Base-by-base conservation (phyloP, 2,888 invertebrate genomes). In the Pristionchus mayeri region DNA sequence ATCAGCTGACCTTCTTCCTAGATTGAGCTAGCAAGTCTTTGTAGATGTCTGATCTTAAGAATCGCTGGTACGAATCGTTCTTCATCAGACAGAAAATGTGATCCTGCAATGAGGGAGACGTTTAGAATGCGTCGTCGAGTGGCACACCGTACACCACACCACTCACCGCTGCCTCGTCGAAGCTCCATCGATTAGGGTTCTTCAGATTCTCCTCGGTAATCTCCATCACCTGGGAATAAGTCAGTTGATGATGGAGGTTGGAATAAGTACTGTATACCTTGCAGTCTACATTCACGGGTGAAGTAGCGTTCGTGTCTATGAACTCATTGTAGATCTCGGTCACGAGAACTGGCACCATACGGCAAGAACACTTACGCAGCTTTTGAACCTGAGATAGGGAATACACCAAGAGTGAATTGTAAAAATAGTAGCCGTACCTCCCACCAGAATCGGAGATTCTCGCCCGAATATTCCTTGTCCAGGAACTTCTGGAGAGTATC, bases 41-140 rank as follows among this genome's bases (percentile, higher is more conserved):
- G 94, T 98, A 99, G 96, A 98, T 97, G 91, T 98, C 98, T 0
- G 98, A 98, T 88, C 99, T 95, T 84, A 99, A 95, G 93, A 98
- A 99, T 90, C 99, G 95, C 84, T 98, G 98, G 93, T 99, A 99
- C 93, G 97, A 98, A 94, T 99, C 99, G 89, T 97, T 97, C 93
- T 98, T 98, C 99, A 99, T 99, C 90, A 99, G 95, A 93, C 98
- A 97, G 94, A 98, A 99, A 57, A 99, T 98, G 94, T 99, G 99
- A 11, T 97, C 96, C 97, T 97, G 94, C 79, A 92, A 92, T 40
- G 40, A 6, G 21, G 13, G 48, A 34, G 50, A 50, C 34, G 78
- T 78, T 78, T 57, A 40, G 44, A 16, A 80, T 40, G 40, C 27
- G 60, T 80, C 57, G 48, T 0, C 71, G 71, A 2, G 11, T 11